A percentile compares a stretch with the other conserved stretches of the same genome.
Conservation (phyloP, 2,797 vertebrate species). For the Microtus obscurus region DNA sequence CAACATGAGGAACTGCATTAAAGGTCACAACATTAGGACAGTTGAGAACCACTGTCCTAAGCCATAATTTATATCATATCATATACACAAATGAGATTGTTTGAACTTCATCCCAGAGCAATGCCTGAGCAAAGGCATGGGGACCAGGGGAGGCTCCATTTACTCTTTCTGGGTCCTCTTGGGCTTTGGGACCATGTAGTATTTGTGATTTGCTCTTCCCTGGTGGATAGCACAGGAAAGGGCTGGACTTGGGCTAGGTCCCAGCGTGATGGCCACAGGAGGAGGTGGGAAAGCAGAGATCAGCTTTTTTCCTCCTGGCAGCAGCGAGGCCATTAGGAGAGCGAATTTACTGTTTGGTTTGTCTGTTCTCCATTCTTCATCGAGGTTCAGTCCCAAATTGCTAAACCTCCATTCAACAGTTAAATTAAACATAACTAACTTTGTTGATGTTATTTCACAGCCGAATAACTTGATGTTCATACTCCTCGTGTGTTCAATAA, state of each 20-base stretch:
- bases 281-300: constrained; percentile 34
- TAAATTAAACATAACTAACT: constrained; percentile 85
- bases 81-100: neutral
- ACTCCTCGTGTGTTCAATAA: constrained; percentile 79
- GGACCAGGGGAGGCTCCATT: neutral
- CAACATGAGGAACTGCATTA: neutral
- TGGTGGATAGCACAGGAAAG: neutral
- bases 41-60: neutral
- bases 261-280: constrained; percentile 7
- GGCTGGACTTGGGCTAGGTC: neutral
- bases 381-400: constrained; percentile 76
- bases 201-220: constrained; percentile 58
- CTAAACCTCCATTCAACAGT: constrained; percentile 81
- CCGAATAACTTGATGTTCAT: constrained; percentile 76
- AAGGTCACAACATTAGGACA: neutral
- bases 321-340: constrained; percentile 64
- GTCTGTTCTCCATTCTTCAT: constrained; percentile 76
- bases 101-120: neutral
- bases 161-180: constrained; percentile 45
- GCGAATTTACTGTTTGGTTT: constrained; percentile 72
- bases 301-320: constrained; percentile 56
- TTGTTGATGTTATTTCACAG: constrained; percentile 84
- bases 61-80: neutral
- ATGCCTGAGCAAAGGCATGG: neutral
- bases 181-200: neutral